These are phyloP conservation scores for Corbicula japonica DNA, from an alignment of 2,888 invertebrate species.

Conservation along the genomic window DNA sequence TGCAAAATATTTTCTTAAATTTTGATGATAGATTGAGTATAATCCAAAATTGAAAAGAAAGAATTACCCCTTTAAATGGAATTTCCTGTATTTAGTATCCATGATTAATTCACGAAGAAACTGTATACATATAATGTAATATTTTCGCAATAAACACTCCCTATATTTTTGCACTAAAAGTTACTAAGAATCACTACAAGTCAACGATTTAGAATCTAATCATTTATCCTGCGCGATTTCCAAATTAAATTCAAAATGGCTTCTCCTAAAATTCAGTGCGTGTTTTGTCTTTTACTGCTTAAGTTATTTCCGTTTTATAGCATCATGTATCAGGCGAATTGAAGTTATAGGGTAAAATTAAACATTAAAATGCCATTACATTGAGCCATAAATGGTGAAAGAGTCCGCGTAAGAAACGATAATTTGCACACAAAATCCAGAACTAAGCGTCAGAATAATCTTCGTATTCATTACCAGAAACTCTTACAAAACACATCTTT, in stretches of 20 bases:
- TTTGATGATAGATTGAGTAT: no score
- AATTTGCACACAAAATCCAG: slow-evolving; percentile 28
- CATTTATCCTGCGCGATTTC: slow-evolving; percentile 42
- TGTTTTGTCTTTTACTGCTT: slow-evolving; percentile 67
- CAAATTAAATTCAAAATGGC: slow-evolving; percentile 66
- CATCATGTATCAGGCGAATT: slow-evolving; percentile 55
- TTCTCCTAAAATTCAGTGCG: slow-evolving; percentile 49
- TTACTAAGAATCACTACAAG: no score
- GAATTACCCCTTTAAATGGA: no score
- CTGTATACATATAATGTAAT: no score
- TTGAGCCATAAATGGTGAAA: slow-evolving; percentile 56
- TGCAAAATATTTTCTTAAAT: no score
- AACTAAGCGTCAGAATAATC: slow-evolving; percentile 31
- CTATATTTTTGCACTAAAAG: neutral
- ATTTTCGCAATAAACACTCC: no score
- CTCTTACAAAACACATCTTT: slow-evolving; percentile 22
- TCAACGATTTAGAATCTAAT: no score
- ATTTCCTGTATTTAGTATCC: no score
- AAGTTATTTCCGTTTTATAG: slow-evolving; percentile 66
- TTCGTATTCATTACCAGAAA: slow-evolving; percentile 25
- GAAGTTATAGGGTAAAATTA: slow-evolving; percentile 66
- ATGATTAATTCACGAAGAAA: no score
- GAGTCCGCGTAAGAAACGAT: slow-evolving; percentile 30
- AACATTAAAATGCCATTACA: slow-evolving; percentile 68
- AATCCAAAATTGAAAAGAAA: no score